Base-by-base conservation (phyloP, 2,888 invertebrate genomes). In the Pachymerium ferrugineum region DNA sequence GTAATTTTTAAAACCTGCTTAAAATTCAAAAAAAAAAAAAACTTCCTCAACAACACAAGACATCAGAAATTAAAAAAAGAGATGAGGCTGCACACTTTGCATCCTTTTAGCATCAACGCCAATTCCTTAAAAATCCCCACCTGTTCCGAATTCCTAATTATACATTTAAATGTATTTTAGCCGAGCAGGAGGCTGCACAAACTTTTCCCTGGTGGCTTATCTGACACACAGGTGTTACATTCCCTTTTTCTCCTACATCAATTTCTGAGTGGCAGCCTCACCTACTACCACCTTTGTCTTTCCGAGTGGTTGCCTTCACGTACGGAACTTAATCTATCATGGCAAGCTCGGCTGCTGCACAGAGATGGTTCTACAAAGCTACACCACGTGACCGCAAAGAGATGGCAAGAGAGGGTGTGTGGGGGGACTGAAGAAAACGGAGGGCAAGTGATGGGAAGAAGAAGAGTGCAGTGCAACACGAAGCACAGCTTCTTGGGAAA, bases 191-290 rank as follows among this genome's bases (percentile, higher is more conserved):
- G 16, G 22, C 6, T 47, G 47, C 47, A 22, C 47, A 47, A 16
- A 47, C 47, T 47, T 47, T 38, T 22, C 47, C 22, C n/a, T 22
- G 22, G 14, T 47, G 16, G 47, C 47, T 47, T 47, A 47, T 47
- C 47, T 47, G 47, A 47, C 47, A 47, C 47, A 47, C 47, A 47
- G 47, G 47, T 47, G 47, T 47, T 47, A 47, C 47, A 8, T 47
- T 47, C 47, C 47, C 47, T 47, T 47, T 47, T 47, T 47, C 47
- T 47, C 47, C 47, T 47, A 47, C 47, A 47, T 47, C 47, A 47
- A 47, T 47, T 47, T 47, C 47, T 47, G 47, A 47, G 47, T 47
- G 47, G 47, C 47, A 47, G 47, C 47, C 47, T 47, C 47, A 47
- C 47, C 47, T 47, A 47, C 47, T 47, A 47, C 47, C 47, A 47